Conservation (phyloP, 2,113 vertebrate genomes). For the Glaucidium brasilianum region DNA sequence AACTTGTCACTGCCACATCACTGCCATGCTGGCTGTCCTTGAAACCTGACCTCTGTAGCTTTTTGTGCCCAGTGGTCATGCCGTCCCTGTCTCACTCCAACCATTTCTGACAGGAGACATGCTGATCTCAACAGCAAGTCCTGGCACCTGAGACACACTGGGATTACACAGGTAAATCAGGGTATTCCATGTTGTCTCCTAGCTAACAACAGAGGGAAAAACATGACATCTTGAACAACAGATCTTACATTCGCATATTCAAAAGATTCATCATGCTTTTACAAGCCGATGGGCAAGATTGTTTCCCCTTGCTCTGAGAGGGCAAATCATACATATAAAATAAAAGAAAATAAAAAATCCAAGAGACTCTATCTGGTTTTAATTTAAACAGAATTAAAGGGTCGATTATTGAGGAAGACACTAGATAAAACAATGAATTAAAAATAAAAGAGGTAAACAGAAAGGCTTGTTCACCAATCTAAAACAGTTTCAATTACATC, state of each 20-base stretch:
- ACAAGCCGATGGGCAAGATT: constrained; percentile 70
- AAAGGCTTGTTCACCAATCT: not conserved
- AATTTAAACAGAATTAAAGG: not conserved
- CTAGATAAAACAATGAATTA: not conserved
- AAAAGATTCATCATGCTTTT: constrained; percentile 72
- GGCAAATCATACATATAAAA: constrained; percentile 34
- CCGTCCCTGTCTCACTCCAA: constrained; percentile 83
- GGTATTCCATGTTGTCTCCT: constrained; percentile 75
- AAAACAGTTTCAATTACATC: not conserved
- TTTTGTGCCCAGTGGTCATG: constrained; percentile 77
- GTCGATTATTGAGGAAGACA: not conserved
- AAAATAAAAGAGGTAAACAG: not conserved
- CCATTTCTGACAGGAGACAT: constrained; percentile 86
- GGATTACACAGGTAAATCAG: constrained; percentile 86
- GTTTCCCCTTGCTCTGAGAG: constrained; percentile 29
- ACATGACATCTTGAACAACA: constrained; percentile 78
- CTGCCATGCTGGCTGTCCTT: constrained; percentile 75
- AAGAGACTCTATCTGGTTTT: not conserved
- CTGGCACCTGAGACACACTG: constrained; percentile 83
- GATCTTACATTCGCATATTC: constrained; percentile 77
- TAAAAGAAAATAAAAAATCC: not conserved
- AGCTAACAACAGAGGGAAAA: constrained; percentile 73
- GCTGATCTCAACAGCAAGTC: constrained; percentile 67
- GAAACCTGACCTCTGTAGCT: constrained; percentile 80
- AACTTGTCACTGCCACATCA: constrained; percentile 83